Evolutionary conservation across 2,113 vertebrate genomes (phyloP), one percentile per base, ranked within the genome.

Genomic region (Chunga burmeisteri): DNA sequence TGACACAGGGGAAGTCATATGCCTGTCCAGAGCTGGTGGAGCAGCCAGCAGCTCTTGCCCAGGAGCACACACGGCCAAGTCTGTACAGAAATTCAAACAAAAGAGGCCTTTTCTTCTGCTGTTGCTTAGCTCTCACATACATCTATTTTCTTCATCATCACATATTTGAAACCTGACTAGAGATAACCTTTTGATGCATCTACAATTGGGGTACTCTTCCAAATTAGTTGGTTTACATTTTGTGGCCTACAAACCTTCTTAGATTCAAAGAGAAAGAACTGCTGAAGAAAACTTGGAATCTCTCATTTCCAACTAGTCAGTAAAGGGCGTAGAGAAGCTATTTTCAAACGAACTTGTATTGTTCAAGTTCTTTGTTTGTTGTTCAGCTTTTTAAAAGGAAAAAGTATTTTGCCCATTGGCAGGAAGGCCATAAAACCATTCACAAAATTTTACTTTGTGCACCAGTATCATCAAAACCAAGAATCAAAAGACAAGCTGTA

Each of bases 31-130:
- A 61, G 34, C 4, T 44, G 61, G 46, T 23, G 7, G 29, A 61
- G 19, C 55, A 36, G 11, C 18, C 7, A 0, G 27, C 34, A 74
- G 26, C 36, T 73, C 77, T 44, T 0, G 1, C 66, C 26, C 2
- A 1, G 68, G 11, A 66, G 18, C 15, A 46, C 34, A n/a, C 5
- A 4, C 1, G 27, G 49, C 23, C 0, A 0, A 55, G 22, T 13
- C 30, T 26, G n/a, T 12, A 18, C 30, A 16, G 49, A 53, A 61
- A 53, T 11, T 29, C 3, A 0, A 18, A 55, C 61, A 36, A 61
- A 66, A 67, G 29, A 67, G n/a, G 44, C 46, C 25, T 55, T 20
- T 27, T 50, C 30, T 49, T 27, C 71, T 49, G 30, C 36, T 32
- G 29, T 10, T 42, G 32, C 7, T 11, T 20, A 20, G n/a, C 44